Conservation (phyloP, 2,797 vertebrate genomes). For the Enteromius argenteus region DNA sequence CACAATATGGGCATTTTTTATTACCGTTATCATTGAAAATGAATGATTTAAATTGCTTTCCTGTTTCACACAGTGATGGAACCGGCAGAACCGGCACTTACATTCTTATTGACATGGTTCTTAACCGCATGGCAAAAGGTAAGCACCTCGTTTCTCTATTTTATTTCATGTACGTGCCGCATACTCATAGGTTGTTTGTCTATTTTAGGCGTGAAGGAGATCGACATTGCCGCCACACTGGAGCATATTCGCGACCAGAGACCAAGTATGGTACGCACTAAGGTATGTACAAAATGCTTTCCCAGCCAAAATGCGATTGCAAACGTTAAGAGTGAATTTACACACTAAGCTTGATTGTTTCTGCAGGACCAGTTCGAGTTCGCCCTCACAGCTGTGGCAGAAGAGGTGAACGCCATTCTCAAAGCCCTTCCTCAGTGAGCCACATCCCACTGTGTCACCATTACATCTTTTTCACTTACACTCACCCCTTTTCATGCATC, state of each 20-base stretch:
- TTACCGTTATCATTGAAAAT: background rate
- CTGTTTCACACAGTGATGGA: conserved; percentile 82
- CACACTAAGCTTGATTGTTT: background rate
- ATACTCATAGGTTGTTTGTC: conserved; percentile 10
- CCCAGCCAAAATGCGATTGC: too few relatives aligned
- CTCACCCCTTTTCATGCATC: conserved; percentile 16
- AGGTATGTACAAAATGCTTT: conserved; percentile 78
- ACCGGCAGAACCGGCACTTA: conserved; percentile 92
- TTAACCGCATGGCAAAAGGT: conserved; percentile 99
- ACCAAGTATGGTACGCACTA: conserved; percentile 91
- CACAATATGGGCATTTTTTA: background rate
- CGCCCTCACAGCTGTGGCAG: conserved; percentile 93
- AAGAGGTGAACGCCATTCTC: conserved; percentile 97
- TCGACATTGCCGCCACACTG: conserved; percentile 95
- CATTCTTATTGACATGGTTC: conserved; percentile 96
- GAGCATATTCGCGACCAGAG: conserved; percentile 97
- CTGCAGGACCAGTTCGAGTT: conserved; percentile 97
- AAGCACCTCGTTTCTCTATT: conserved; percentile 55
- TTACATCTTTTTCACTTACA: conserved; percentile 27
- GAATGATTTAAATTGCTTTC: conserved; percentile 8
- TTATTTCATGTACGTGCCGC: background rate
- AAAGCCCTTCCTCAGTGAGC: conserved; percentile 94
- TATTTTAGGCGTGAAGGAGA: conserved; percentile 92
- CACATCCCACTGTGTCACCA: conserved; percentile 12
- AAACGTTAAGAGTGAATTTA: background rate